Evolutionary conservation across 2,888 invertebrate genomes (phyloP).

Genomic region (Homarus gammarus): DNA sequence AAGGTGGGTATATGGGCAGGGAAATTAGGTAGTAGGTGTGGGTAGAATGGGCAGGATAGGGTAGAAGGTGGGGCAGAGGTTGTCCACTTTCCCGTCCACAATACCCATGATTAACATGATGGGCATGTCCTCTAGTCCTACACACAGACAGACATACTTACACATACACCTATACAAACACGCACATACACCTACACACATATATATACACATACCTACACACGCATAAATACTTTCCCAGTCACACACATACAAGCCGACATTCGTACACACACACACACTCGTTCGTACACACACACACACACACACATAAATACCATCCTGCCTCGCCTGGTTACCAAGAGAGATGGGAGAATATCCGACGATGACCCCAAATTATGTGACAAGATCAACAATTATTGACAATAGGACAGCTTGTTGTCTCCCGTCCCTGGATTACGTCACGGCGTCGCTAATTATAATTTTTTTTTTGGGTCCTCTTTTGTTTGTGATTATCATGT

Average conservation of each 20-base stretch:
- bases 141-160: too few species aligned
- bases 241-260: not conserved
- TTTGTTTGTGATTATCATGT: too few species aligned
- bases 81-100: too few species aligned
- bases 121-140: too few species aligned
- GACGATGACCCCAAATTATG: not conserved
- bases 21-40: too few species aligned
- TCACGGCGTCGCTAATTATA: not conserved
- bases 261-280: not conserved
- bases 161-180: too few species aligned
- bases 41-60: not conserved
- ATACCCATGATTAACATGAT: too few species aligned
- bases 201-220: too few species aligned
- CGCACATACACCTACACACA: too few species aligned
- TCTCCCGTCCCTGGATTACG: not conserved
- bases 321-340: not conserved
- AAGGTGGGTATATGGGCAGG: too few species aligned
- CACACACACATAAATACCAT: not conserved
- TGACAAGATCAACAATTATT: conserved; percentile 43
- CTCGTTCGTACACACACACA: too few species aligned
- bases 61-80: not conserved
- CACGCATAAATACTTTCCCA: too few species aligned
- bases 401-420: conserved; percentile 19
- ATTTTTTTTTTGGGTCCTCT: not conserved
- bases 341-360: not conserved